phyloP scores from a whole-genome alignment of 1,140 invertebrate species.

The Colletes gigas region DNA sequence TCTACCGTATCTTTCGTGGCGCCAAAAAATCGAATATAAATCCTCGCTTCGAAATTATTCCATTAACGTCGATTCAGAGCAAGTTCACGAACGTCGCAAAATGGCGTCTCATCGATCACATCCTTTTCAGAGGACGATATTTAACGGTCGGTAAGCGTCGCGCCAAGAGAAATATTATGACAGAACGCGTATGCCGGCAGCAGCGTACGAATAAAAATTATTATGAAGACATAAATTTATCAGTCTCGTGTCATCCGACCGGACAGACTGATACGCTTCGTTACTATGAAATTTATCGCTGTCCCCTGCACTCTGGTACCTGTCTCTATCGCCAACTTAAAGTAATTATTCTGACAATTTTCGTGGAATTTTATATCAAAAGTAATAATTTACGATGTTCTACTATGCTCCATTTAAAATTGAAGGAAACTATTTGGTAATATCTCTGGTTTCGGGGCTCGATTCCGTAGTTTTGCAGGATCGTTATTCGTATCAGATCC shows the following conservation, averaged over 20 bases:
- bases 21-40: too few relatives aligned
- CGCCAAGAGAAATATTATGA: slow-evolving; percentile 71
- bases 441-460: neutral
- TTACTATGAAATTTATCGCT: neutral
- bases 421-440: too few relatives aligned
- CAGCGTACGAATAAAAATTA: slow-evolving; percentile 18
- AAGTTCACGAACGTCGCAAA: slow-evolving; percentile 50
- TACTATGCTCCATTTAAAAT: too few relatives aligned
- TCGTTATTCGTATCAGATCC: neutral
- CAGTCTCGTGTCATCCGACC: slow-evolving; percentile 8
- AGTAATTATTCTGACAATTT: too few relatives aligned
- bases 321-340: neutral
- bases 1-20: neutral
- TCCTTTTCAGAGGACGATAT: slow-evolving; percentile 69
- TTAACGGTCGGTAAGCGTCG: slow-evolving; percentile 71
- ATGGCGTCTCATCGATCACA: slow-evolving; percentile 69
- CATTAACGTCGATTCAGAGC: neutral
- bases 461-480: neutral
- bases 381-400: neutral
- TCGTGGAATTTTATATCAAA: neutral
- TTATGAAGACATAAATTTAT: slow-evolving; percentile 29
- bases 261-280: neutral
- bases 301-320: neutral
- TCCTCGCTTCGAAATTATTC: too few relatives aligned
- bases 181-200: slow-evolving; percentile 19